phyloP scores from a whole-genome alignment of 2,888 invertebrate species.

The Leptothorax acervorum region DNA sequence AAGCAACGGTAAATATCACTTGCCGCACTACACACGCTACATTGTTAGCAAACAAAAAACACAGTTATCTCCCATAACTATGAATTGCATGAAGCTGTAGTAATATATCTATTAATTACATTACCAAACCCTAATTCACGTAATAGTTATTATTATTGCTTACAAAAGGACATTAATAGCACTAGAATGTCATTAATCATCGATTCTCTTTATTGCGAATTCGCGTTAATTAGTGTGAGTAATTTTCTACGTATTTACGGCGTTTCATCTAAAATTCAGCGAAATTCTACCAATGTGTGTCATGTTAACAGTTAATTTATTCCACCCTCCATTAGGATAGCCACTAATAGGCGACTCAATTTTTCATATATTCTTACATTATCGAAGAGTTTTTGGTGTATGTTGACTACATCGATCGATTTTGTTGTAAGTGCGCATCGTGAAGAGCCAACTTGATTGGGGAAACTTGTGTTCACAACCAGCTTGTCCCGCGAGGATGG shows the following conservation, averaged over 20 bases:
- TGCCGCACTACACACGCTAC: slow-evolving; percentile 34
- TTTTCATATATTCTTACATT: neutral
- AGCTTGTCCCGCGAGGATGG: slow-evolving; percentile 4
- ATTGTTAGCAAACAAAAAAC: slow-evolving; percentile 51
- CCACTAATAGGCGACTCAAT: neutral
- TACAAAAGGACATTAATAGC: slow-evolving; percentile 22
- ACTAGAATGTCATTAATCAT: slow-evolving; percentile 16
- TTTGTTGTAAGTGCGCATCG: neutral
- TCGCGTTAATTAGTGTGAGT: slow-evolving; percentile 17
- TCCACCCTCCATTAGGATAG: neutral
- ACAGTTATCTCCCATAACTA: slow-evolving; percentile 30
- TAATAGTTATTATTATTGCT: slow-evolving; percentile 29
- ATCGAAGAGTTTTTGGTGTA: neutral
- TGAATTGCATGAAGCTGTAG: slow-evolving; percentile 26
- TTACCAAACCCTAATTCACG: slow-evolving; percentile 2
- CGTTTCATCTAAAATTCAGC: neutral
- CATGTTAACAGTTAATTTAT: neutral
- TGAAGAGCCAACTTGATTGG: neutral
- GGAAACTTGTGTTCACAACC: slow-evolving; percentile 24
- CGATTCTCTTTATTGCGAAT: slow-evolving; percentile 2
- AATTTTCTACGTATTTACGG: neutral
- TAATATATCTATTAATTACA: slow-evolving; percentile 35
- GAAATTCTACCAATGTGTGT: slow-evolving; percentile 8
- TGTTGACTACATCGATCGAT: neutral
- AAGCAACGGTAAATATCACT: slow-evolving; percentile 56